phyloP scores from a whole-genome alignment of 1,140 invertebrate species.

The Papilio machaon region DNA sequence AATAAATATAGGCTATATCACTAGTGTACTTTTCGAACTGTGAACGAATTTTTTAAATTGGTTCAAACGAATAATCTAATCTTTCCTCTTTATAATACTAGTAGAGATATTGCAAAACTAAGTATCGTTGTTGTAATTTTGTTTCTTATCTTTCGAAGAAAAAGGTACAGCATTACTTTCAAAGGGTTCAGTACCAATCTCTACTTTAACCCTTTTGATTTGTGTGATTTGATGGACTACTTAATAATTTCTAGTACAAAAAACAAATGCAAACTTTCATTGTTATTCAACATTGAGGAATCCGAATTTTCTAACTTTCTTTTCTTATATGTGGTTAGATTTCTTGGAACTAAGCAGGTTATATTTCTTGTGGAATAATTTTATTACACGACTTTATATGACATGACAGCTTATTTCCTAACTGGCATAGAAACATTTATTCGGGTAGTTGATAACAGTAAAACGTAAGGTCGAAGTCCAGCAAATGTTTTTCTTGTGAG shows the following conservation, averaged over 20 bases:
- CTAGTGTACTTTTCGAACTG: too few species aligned
- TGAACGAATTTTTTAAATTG: too few species aligned
- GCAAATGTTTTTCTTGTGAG: slow-evolving; percentile 9
- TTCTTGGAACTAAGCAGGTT: slow-evolving; percentile 21
- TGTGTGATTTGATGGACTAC: not conserved
- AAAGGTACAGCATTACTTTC: not conserved
- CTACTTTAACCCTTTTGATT: not conserved
- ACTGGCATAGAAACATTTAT: slow-evolving; percentile 24
- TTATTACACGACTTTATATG: slow-evolving; percentile 21
- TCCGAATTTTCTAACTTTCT: not conserved
- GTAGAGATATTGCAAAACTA: too few species aligned
- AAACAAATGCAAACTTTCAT: not conserved
- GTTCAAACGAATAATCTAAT: too few species aligned
- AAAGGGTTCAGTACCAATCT: not conserved
- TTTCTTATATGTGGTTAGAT: slow-evolving; percentile 13
- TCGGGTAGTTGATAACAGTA: slow-evolving; percentile 33
- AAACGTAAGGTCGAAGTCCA: slow-evolving; percentile 23
- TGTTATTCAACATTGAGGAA: not conserved
- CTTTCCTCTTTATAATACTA: too few species aligned
- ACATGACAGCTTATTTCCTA: slow-evolving; percentile 29
- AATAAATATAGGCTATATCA: too few species aligned
- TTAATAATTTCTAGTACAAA: not conserved
- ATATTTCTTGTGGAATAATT: slow-evolving; percentile 28
- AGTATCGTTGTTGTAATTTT: too few species aligned
- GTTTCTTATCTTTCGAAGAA: too few species aligned